Conservation (phyloP, 1,140 invertebrate genomes). For the Caenorhabditis latens region DNA sequence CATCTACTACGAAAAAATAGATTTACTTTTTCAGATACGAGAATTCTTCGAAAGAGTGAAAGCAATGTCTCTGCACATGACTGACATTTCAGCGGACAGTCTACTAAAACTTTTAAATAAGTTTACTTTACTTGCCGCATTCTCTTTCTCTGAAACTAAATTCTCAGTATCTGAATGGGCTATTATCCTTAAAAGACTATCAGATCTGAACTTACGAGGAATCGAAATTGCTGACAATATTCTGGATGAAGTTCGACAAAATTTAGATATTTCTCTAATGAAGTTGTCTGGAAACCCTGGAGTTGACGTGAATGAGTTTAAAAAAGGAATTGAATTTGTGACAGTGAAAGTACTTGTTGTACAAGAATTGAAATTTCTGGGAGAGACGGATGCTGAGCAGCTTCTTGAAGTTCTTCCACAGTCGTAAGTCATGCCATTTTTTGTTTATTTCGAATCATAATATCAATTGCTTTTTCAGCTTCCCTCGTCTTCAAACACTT, state of each 20-base stretch:
- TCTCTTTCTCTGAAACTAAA: constrained; percentile 19
- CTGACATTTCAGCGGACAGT: not conserved
- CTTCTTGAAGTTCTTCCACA: constrained; percentile 6
- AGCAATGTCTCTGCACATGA: constrained; percentile 33
- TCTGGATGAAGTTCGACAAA: not conserved
- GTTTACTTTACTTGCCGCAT: constrained; percentile 3
- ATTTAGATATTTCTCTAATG: constrained; percentile 36
- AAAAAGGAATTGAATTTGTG: constrained; percentile 46
- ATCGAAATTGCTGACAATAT: constrained; percentile 27
- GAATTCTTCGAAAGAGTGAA: constrained; percentile 25
- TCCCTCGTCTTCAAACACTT: constrained; percentile 34
- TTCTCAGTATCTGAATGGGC: not conserved
- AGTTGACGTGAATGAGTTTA: constrained; percentile 1
- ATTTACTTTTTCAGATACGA: not conserved
- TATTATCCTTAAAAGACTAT: not conserved
- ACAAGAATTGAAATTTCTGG: constrained; percentile 26
- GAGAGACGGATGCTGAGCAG: constrained; percentile 41
- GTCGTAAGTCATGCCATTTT: not conserved
- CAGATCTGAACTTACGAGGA: constrained; percentile 29
- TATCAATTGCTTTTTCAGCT: not conserved
- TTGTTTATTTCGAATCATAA: not conserved
- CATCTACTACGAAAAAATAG: not conserved
- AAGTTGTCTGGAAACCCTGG: constrained; percentile 50
- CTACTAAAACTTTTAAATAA: not conserved
- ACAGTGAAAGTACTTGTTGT: constrained; percentile 36